These are phyloP conservation scores for Parascotia fuliginaria DNA, from an alignment of 2,888 invertebrate species.

Conservation along the genomic window DNA sequence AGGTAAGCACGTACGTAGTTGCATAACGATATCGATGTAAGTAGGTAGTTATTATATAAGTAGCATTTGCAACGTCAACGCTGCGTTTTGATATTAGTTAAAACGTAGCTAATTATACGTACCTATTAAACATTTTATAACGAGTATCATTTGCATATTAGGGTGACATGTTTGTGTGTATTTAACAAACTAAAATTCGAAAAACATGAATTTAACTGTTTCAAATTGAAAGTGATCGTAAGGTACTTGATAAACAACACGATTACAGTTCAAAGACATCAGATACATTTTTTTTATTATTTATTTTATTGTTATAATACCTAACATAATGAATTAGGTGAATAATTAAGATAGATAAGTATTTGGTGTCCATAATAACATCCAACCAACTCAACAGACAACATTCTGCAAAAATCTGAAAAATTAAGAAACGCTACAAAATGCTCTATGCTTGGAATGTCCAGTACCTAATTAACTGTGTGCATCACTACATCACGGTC, in stretches of 20 bases:
- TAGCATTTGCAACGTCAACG: slow-evolving; percentile 50
- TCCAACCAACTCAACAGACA: too few relatives aligned
- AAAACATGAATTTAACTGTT: too few relatives aligned
- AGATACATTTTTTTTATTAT: too few relatives aligned
- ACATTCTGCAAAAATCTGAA: too few relatives aligned
- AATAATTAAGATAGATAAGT: background rate
- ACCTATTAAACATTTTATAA: background rate
- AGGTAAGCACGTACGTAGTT: slow-evolving; percentile 31
- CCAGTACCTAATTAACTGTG: slow-evolving; percentile 2
- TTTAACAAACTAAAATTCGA: too few relatives aligned
- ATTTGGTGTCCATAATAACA: background rate
- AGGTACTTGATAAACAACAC: too few relatives aligned
- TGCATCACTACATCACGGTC: slow-evolving; percentile 9
- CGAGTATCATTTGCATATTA: background rate
- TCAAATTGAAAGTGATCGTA: too few relatives aligned
- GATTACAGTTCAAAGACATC: too few relatives aligned
- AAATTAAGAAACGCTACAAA: background rate
- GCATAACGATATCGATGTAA: slow-evolving; percentile 50
- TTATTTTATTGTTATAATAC: too few relatives aligned
- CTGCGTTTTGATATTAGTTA: slow-evolving; percentile 30
- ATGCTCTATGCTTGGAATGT: slow-evolving; percentile 3
- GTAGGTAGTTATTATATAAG: slow-evolving; percentile 55
- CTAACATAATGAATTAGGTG: too few relatives aligned
- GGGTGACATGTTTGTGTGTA: too few relatives aligned
- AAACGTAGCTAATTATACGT: background rate